phyloP scores from a whole-genome alignment of 2,797 vertebrate species.

The Phataginus tricuspis region DNA sequence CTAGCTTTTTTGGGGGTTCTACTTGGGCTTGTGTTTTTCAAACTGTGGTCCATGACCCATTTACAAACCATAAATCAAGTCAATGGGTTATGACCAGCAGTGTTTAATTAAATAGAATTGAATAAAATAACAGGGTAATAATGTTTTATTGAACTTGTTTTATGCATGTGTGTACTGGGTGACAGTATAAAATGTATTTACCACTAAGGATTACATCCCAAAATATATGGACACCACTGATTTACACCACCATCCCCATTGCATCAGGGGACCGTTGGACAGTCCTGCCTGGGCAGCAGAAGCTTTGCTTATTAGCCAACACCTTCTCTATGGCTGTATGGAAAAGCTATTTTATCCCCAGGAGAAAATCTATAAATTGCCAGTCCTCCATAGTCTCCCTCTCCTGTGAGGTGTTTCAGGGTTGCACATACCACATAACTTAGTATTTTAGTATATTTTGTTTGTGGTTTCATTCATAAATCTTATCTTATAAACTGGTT shows the following conservation, averaged over 20 bases:
- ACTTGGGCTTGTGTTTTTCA: not conserved
- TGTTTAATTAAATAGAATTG: not conserved
- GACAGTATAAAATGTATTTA: not conserved
- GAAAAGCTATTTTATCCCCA: not conserved
- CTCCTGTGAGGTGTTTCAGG: not conserved
- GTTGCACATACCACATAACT: not conserved
- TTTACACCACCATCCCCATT: not conserved
- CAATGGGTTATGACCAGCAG: not conserved
- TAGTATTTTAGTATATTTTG: not conserved
- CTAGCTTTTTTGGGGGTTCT: not conserved
- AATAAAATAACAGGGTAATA: constrained; percentile 14
- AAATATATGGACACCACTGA: not conserved
- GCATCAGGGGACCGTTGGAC: not conserved
- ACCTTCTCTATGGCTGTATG: not conserved
- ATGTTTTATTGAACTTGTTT: not conserved
- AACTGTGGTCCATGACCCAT: not conserved
- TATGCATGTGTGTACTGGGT: not conserved
- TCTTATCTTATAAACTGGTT: not conserved
- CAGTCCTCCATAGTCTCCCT: not conserved
- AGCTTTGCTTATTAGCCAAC: not conserved
- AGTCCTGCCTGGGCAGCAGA: not conserved
- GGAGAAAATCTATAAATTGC: not conserved
- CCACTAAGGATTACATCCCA: not conserved
- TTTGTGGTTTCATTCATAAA: not conserved
- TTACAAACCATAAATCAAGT: not conserved